These are phyloP conservation scores for Drosophila aldrichi DNA, from an alignment of 2,888 invertebrate species.

Conservation along the genomic window DNA sequence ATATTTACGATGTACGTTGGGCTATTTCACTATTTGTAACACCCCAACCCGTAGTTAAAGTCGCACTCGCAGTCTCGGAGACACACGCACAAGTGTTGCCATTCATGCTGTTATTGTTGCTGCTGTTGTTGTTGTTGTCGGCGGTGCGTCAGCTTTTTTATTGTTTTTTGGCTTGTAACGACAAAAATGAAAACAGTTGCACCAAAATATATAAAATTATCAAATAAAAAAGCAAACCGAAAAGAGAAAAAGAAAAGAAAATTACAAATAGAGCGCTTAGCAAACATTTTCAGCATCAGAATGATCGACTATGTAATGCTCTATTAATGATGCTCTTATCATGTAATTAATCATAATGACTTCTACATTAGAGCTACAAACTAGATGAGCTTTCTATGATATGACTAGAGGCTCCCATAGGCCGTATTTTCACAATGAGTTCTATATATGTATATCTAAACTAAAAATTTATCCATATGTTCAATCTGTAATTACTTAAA, in stretches of 20 bases:
- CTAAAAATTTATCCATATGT: no score
- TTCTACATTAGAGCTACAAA: no score
- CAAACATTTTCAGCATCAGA: neutral
- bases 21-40: conserved; percentile 78
- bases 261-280: conserved; percentile 13
- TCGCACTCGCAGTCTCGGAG: conserved; percentile 21
- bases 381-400: no score
- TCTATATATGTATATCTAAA: no score
- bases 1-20: conserved; percentile 81
- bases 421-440: no score
- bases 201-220: conserved; percentile 72
- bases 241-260: conserved; percentile 37
- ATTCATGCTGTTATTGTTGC: conserved; percentile 23
- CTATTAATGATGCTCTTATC: neutral
- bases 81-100: conserved; percentile 78
- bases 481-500: no score
- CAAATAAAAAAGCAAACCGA: conserved; percentile 61
- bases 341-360: neutral
- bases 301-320: conserved; percentile 14
- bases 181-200: conserved; percentile 65
- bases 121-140: conserved; percentile 28
- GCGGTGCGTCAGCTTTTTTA: conserved; percentile 57
- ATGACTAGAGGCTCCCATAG: no score
- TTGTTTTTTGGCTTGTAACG: conserved; percentile 63
- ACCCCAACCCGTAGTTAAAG: conserved; percentile 30